A percentile compares a stretch with the other conserved stretches of the same genome.
Conservation (phyloP, 1,140 invertebrate genomes). For the Spodoptera litura region DNA sequence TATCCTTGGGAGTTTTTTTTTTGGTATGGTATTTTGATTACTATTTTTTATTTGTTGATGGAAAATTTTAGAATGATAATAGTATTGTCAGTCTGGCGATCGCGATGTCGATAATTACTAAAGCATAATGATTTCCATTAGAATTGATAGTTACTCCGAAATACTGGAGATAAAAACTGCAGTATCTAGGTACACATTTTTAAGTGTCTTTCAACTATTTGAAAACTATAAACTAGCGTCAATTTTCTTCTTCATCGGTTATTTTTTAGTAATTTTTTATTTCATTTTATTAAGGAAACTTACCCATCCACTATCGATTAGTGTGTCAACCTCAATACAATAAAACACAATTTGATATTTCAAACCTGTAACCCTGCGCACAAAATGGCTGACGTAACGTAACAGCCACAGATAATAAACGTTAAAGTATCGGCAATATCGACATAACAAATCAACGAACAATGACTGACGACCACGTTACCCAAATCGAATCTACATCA, state of each 20-base stretch:
- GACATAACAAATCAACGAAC: constrained; percentile 25
- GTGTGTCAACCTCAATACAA: too few species aligned
- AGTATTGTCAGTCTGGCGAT: too few species aligned
- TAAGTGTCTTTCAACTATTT: background rate
- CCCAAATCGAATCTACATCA: constrained; percentile 41
- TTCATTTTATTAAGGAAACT: too few species aligned
- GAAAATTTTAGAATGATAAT: too few species aligned
- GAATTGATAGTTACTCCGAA: too few species aligned
- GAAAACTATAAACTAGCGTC: background rate
- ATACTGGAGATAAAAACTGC: too few species aligned
- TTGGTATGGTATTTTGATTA: background rate
- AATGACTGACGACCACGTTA: constrained; percentile 32
- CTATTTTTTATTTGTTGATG: background rate
- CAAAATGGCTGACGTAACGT: background rate
- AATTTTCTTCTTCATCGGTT: too few species aligned
- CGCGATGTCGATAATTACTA: too few species aligned
- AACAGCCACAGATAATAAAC: constrained; percentile 5
- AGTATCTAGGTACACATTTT: background rate
- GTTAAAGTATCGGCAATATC: background rate
- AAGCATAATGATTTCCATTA: too few species aligned
- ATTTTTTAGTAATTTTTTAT: background rate
- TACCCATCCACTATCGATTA: too few species aligned
- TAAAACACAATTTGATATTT: background rate
- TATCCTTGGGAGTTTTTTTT: background rate
- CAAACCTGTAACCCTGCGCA: background rate